Evolutionary conservation across 53 echinoderm and acorn worm genomes (phyloP), one percentile per base, ranked within the genome.

Genomic region (Apostichopus leukothele): DNA sequence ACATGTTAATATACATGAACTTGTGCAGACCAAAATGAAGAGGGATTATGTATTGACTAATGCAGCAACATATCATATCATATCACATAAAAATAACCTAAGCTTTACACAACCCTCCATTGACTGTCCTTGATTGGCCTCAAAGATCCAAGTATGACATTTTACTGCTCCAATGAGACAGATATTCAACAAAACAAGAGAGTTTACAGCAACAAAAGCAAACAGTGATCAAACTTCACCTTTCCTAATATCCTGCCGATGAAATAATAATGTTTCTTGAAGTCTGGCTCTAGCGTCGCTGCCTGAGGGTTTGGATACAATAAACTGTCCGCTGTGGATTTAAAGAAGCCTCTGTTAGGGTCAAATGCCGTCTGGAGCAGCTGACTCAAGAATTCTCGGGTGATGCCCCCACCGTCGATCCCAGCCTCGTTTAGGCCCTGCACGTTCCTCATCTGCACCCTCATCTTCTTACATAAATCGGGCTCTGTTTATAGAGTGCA

Each of bases 361-460:
- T 96, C 96, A 92, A 96, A 96, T 39, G 92, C 92, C 1, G 95
- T 93, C 86, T 92, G 89, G n/a, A 96, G 89, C 9, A 96, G 91
- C 90, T 96, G 93, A 1, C 93, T 91, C 13, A 96, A 88, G 75
- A 96, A 96, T 74, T 96, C 96, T 5, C 95, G 39, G 54, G 91
- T 92, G 61, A 96, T 78, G 6, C 96, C 96, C 23, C 96, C 96
- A 4, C 96, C 96, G 76, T 96, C 96, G 14, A 96, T 93, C 14
- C 96, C 96, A n/a, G 96, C 96, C 86, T 96, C 96, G 71, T 96
- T 92, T 4, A 96, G 90, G 21, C 96, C 96, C 75, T 92, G 93
- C 27, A 91, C 92, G 53, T 96, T 96, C 76, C 92, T 91, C 74
- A 96, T 76, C 18, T 90, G 87, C n/a, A 96, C 96, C 22, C 95